phyloP scores from a whole-genome alignment of 2,888 invertebrate genomes.

The Sturmia bella region DNA sequence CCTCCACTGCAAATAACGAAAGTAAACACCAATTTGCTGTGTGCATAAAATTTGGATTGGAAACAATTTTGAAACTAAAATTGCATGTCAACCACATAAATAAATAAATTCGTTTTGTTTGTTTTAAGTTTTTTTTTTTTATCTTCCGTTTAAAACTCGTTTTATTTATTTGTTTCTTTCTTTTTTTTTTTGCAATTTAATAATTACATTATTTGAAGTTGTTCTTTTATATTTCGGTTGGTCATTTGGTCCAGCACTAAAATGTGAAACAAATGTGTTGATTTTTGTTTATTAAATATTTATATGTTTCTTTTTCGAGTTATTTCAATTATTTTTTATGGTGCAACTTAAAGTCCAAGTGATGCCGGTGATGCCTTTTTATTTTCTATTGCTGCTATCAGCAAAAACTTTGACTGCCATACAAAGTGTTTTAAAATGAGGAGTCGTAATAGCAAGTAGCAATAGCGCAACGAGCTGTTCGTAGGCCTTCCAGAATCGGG shows the following conservation, averaged over 20 bases:
- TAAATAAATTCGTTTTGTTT: constrained; percentile 55
- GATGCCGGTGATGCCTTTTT: no score
- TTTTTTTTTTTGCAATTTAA: constrained; percentile 43
- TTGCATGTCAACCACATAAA: constrained; percentile 64
- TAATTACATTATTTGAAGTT: constrained; percentile 57
- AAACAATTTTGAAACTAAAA: constrained; percentile 46
- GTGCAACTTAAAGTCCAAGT: no score
- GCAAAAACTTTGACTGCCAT: no score
- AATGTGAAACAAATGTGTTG: neutral
- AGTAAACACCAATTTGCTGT: constrained; percentile 52
- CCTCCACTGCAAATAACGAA: constrained; percentile 18
- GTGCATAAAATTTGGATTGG: constrained; percentile 44
- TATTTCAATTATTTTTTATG: neutral
- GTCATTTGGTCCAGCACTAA: constrained; percentile 16
- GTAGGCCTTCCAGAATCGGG: no score
- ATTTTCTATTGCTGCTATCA: no score
- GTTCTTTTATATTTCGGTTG: constrained; percentile 18
- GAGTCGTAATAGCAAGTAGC: no score
- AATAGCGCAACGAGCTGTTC: no score
- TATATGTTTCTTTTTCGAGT: neutral
- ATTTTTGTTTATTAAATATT: no score
- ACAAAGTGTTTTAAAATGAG: no score
- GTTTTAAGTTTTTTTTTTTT: constrained; percentile 21
- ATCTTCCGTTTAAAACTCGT: neutral
- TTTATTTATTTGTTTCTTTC: constrained; percentile 3